phyloP scores from a whole-genome alignment of 2,888 invertebrate species.

The Bombyx huttoni region DNA sequence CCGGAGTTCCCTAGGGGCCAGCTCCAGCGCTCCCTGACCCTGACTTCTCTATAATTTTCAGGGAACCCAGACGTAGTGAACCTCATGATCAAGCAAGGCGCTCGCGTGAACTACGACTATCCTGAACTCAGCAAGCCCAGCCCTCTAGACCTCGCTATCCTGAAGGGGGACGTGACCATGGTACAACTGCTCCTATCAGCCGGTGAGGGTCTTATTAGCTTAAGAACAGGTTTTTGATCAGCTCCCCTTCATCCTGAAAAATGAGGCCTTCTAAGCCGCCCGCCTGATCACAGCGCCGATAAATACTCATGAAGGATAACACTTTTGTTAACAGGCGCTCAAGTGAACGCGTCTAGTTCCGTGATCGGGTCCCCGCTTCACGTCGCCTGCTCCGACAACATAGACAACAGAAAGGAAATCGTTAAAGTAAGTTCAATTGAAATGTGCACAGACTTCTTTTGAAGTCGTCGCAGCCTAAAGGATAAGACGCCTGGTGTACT shows the following conservation, averaged over 20 bases:
- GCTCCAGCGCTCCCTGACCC: too few species aligned
- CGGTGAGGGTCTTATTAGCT: constrained; percentile 54
- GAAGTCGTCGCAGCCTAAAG: too few species aligned
- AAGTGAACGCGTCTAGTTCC: constrained; percentile 85
- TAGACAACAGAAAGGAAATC: constrained; percentile 77
- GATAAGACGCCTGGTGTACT: too few species aligned
- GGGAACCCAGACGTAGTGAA: constrained; percentile 81
- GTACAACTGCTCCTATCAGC: constrained; percentile 78
- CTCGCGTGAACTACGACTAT: constrained; percentile 76
- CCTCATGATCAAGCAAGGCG: constrained; percentile 86
- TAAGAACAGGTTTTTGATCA: not conserved
- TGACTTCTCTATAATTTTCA: constrained; percentile 10
- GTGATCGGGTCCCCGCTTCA: constrained; percentile 87
- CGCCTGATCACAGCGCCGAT: too few species aligned
- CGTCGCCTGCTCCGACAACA: constrained; percentile 86
- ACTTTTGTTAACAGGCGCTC: constrained; percentile 71
- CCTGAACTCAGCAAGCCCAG: constrained; percentile 80
- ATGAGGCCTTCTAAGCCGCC: not conserved
- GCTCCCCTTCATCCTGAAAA: not conserved
- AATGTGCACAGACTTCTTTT: not conserved
- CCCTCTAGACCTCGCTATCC: constrained; percentile 87
- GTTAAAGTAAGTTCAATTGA: constrained; percentile 43
- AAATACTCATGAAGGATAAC: too few species aligned
- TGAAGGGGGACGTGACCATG: constrained; percentile 83
- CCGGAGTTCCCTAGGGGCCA: too few species aligned